Evolutionary conservation across 1,140 invertebrate species (phyloP), one percentile per base, ranked within the genome.

Genomic region (Maniola jurtina): DNA sequence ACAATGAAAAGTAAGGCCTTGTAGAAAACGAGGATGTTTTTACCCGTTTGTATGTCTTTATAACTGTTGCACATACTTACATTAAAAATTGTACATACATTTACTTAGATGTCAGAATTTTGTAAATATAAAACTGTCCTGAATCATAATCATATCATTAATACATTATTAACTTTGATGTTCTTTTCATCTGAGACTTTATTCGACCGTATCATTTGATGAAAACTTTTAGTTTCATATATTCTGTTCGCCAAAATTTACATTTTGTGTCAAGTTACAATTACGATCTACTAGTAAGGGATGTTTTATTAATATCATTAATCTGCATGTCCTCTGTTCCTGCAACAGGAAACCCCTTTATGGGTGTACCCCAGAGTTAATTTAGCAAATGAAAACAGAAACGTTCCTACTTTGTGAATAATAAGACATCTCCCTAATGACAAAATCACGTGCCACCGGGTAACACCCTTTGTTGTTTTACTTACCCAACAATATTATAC

Each of bases 381-480:
- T 84, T 83, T 84, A 78, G 70, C 76, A 78, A 84, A 83, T 80
- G 75, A 84, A 84, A 85, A 84, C 77, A 85, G 80, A 83, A 79
- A 80, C 71, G 76, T 84, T 80, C 70, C 66, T 78, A 79, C 74
- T 83, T 76, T 77, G 71, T 81, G 77, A 83, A 85, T 87, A 85
- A 83, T 84, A 84, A 84, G 83, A 85, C 73, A 79, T 80, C 79
- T 83, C 80, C 79, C 81, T 79, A 76, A 80, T 80, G 80, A 80
- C 76, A 75, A 76, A 80, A 81, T 84, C 80, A 82, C 76, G 75
- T 72, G 72, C 70, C 59, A 70, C 67, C 50, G 70, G 74, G 77
- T 73, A 74, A 76, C 66, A 34, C 68, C 75, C 72, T 72, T 73
- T 78, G 64, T 72, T 69, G 48, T 54, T 61, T 66, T 71, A 64